Base-by-base conservation (phyloP, 1,140 invertebrate genomes). In the Rhizoglyphus robini region DNA sequence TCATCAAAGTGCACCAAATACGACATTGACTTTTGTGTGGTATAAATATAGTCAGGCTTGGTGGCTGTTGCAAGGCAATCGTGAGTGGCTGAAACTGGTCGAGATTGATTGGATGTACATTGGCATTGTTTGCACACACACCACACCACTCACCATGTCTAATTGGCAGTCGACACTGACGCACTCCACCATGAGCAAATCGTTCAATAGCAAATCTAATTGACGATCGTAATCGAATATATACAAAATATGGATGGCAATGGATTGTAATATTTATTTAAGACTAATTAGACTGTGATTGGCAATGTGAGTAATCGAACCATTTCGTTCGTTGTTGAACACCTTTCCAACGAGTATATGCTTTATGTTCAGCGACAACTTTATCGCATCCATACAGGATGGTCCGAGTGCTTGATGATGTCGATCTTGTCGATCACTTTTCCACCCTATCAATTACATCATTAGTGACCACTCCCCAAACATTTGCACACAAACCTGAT, bases 401-500 rank as follows among this genome's bases (percentile, higher is more conserved):
- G 30, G 13, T 13, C 15, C 11, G 1, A 1, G 29, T n/a, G 31
- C 29, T 60, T 60, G 3, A 60, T 2, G 29, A 60, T 60, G 29
- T 60, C 15, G 36, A 60, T 46, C 11, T 60, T n/a, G 29, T 60
- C 58, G n/a, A 32, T n/a, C 2, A 60, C 29, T 34, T 34, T 29
- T 27, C 58, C 58, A 23, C 27, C 15, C 48, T 51, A 23, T 51
- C 18, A 11, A 49, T 49, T 20, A 49, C 5, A 11, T 11, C 4
- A 20, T 51, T 51, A 20, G 29, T 4, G 2, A 11, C 13, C 1
- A 23, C 2, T 51, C 2, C 23, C 8, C 2, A 51, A 51, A 23
- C 23, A 20, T 51, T 13, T 59, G 18, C 68, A 20, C 23, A 51
- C 23, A 20, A 20, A 79, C 2, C 30, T 60, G 72, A 58, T 77